These are phyloP conservation scores for Galleria mellonella DNA, from an alignment of 1,140 invertebrate species.

Conservation along the genomic window DNA sequence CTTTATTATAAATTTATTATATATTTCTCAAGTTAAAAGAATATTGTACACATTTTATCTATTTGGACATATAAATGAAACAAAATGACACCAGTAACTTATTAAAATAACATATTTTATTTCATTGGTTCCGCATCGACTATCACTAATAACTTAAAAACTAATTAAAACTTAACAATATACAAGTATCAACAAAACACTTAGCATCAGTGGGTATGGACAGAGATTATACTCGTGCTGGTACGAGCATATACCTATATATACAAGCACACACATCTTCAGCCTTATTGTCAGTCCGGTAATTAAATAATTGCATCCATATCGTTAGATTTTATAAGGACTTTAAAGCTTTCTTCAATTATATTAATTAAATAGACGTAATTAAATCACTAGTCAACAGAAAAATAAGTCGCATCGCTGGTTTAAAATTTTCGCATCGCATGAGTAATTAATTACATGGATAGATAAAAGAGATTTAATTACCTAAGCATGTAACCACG, in stretches of 20 bases:
- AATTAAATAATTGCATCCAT: constrained; percentile 5
- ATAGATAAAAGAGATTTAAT: constrained; percentile 14
- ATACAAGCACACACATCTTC: constrained; percentile 8
- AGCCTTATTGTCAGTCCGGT: constrained; percentile 14
- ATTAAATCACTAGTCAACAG: too few relatives aligned
- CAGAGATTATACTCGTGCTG: neutral
- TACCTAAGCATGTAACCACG: constrained; percentile 28
- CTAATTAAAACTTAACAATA: constrained; percentile 28
- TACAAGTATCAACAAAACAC: constrained; percentile 43
- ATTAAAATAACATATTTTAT: constrained; percentile 35
- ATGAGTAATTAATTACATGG: constrained; percentile 12
- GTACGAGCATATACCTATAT: neutral
- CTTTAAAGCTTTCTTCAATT: constrained; percentile 9
- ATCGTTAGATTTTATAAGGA: neutral
- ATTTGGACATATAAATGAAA: too few relatives aligned
- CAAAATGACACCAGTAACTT: constrained; percentile 1
- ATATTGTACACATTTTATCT: too few relatives aligned
- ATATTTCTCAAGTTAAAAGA: too few relatives aligned
- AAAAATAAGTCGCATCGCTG: constrained; percentile 39
- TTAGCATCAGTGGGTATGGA: constrained; percentile 36
- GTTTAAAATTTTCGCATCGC: constrained; percentile 30
- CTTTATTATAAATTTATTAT: too few relatives aligned
- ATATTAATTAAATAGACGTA: neutral
- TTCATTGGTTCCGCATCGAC: constrained; percentile 52
- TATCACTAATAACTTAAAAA: constrained; percentile 32